phyloP scores from a whole-genome alignment of 2,797 vertebrate genomes.

The Anas acuta region DNA sequence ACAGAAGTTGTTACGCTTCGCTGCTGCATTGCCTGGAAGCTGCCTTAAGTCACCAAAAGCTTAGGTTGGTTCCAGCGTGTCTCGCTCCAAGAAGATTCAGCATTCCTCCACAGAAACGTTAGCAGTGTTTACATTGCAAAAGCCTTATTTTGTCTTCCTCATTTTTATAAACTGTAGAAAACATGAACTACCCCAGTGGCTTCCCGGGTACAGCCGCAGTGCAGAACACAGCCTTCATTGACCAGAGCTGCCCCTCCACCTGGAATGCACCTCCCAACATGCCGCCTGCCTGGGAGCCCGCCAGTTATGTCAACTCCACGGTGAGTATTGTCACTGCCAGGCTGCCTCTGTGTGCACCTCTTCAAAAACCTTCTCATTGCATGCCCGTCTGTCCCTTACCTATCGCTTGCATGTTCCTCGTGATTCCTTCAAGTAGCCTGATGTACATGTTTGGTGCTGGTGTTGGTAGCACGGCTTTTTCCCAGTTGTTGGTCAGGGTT shows the following conservation, averaged over 20 bases:
- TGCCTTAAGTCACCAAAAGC: not conserved
- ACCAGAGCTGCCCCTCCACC: conserved; percentile 75
- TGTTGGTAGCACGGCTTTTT: not conserved
- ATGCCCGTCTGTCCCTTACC: not conserved
- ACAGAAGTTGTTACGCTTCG: not conserved
- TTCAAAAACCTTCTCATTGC: not conserved
- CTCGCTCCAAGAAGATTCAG: accelerated
- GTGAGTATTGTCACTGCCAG: conserved; percentile 66
- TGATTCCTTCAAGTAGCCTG: not conserved
- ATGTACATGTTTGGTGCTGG: not conserved
- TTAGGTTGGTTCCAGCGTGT: not conserved
- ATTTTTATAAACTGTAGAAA: conserved; percentile 80
- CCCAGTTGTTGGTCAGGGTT: not conserved
- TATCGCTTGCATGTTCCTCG: not conserved
- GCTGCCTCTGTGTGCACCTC: accelerated
- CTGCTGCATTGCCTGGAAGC: not conserved
- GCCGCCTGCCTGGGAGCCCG: conserved; percentile 86
- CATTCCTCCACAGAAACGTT: not conserved
- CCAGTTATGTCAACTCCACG: conserved; percentile 82
- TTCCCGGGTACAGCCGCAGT: conserved; percentile 83
- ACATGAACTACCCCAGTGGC: conserved; percentile 84
- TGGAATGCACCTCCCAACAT: conserved; percentile 73
- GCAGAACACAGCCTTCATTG: conserved; percentile 80
- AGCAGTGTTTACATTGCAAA: not conserved
- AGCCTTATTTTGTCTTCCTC: not conserved